Conservation (phyloP, 2,888 invertebrate genomes). For the Sphinx pinastri region DNA sequence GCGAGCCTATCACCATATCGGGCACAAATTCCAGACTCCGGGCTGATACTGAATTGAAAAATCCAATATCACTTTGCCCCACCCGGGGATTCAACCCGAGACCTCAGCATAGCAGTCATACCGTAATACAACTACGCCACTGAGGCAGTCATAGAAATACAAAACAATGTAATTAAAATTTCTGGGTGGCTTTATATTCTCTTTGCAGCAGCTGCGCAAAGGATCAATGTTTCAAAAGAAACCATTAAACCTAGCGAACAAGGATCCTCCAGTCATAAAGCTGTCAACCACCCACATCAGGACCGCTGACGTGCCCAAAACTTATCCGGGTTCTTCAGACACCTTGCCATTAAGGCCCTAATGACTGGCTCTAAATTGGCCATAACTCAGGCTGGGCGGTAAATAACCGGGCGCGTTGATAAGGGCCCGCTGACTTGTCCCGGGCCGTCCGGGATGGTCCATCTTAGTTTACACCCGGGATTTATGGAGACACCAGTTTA, state of each 20-base stretch:
- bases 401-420: slow-evolving; percentile 79
- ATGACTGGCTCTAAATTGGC: slow-evolving; percentile 84
- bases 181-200: too few relatives aligned
- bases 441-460: slow-evolving; percentile 71
- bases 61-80: too few relatives aligned
- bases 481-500: slow-evolving; percentile 53
- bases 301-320: slow-evolving; percentile 65
- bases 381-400: slow-evolving; percentile 78
- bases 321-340: slow-evolving; percentile 75
- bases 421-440: slow-evolving; percentile 81
- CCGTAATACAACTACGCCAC: too few relatives aligned
- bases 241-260: neutral
- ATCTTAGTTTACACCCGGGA: slow-evolving; percentile 77
- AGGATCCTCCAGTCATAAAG: slow-evolving; percentile 7
- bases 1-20: too few relatives aligned
- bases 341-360: slow-evolving; percentile 82
- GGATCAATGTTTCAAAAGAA: too few relatives aligned
- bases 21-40: too few relatives aligned
- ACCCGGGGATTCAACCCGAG: too few relatives aligned
- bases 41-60: too few relatives aligned
- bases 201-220: too few relatives aligned
- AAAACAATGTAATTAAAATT: too few relatives aligned
- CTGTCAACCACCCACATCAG: slow-evolving; percentile 24
- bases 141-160: too few relatives aligned
- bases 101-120: too few relatives aligned